Percentiles rank a stretch among this genome's conserved stretches.
These are phyloP conservation scores for Theropithecus gelada DNA, from an alignment of 2,113 vertebrate species.

Conservation along the genomic window DNA sequence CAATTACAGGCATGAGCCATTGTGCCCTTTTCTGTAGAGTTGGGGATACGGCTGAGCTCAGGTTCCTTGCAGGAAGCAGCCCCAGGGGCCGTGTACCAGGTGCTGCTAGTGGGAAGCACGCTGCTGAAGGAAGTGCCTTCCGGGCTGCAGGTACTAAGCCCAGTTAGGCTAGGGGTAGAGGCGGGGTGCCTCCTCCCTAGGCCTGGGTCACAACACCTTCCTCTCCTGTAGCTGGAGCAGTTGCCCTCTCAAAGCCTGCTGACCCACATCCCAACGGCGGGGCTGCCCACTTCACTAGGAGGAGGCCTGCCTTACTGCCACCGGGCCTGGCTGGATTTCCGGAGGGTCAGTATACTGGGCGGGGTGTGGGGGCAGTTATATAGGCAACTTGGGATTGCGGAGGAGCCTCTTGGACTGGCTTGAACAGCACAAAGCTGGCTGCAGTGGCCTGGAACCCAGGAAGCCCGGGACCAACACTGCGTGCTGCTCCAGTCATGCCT, in stretches of 20 bases:
- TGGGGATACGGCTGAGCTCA: constrained; percentile 4
- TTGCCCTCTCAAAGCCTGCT: constrained; percentile 90
- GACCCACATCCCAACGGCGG: constrained; percentile 87
- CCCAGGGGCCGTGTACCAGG: constrained; percentile 87
- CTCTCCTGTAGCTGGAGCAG: constrained; percentile 87
- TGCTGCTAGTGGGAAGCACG: constrained; percentile 90
- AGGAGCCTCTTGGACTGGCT: neutral
- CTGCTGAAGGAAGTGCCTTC: constrained; percentile 83
- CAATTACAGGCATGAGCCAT: too few relatives aligned
- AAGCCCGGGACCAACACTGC: neutral
- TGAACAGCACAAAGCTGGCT: neutral
- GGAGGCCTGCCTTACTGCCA: constrained; percentile 92
- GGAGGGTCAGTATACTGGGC: constrained; percentile 86
- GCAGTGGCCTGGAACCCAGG: neutral
- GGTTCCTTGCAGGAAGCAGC: constrained; percentile 79
- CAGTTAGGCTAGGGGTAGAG: neutral
- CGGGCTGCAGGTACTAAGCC: constrained; percentile 86
- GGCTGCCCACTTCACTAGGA: constrained; percentile 89
- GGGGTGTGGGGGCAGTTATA: neutral
- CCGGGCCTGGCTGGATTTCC: constrained; percentile 91
- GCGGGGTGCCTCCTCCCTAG: neutral
- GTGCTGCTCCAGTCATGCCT: neutral
- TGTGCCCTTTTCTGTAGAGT: neutral
- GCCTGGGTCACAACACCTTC: neutral
- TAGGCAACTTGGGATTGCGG: neutral